Percentiles rank a stretch among this genome's conserved stretches.
Evolutionary conservation across 2,888 invertebrate genomes (phyloP).

Genomic region (Frankliniella intonsa): DNA sequence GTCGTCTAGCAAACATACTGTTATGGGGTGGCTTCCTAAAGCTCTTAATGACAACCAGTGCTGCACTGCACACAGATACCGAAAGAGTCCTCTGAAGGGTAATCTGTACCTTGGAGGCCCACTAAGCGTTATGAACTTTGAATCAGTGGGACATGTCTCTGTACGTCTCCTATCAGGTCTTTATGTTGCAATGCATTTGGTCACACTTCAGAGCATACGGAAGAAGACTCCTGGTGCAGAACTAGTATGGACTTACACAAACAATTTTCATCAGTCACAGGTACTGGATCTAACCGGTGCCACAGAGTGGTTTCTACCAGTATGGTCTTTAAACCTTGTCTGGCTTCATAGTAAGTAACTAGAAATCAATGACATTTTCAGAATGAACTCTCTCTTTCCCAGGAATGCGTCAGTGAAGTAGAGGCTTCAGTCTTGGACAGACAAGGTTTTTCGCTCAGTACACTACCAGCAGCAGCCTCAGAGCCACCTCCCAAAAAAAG

Average conservation of each 20-base stretch:
- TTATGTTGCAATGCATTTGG: background rate
- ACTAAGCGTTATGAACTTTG: background rate
- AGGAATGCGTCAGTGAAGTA: conserved; percentile 5
- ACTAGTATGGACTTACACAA: background rate
- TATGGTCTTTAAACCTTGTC: background rate
- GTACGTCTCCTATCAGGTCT: background rate
- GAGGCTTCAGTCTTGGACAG: background rate
- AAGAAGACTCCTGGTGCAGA: background rate
- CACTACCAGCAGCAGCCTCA: background rate
- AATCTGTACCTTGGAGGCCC: conserved; percentile 11
- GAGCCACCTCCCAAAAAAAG: background rate
- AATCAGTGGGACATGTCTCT: background rate
- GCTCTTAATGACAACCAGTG: background rate
- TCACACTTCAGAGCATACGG: background rate
- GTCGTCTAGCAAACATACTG: background rate
- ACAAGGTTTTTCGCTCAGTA: background rate
- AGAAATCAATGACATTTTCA: background rate
- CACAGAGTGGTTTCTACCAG: background rate
- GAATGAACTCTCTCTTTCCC: background rate
- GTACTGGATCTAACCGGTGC: background rate
- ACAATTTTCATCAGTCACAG: background rate
- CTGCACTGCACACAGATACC: conserved; percentile 13
- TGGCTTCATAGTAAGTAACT: background rate
- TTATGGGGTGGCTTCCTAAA: conserved; percentile 1
- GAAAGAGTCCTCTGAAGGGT: background rate